These are phyloP conservation scores for Hoplodrina ambigua DNA, from an alignment of 2,888 invertebrate species.

Conservation along the genomic window DNA sequence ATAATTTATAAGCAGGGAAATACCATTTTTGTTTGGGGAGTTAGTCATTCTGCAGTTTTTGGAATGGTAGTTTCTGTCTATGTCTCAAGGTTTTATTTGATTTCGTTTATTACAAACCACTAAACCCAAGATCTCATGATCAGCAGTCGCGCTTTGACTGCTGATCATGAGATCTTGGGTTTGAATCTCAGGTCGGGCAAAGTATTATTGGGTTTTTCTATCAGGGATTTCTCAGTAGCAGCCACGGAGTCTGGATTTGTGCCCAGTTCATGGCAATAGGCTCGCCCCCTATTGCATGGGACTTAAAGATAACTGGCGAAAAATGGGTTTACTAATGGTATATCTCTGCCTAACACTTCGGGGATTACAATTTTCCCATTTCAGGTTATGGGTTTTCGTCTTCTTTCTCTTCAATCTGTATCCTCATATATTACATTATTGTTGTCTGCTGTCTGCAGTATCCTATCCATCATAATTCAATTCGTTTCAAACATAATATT, in stretches of 20 bases:
- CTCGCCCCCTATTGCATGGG: too few relatives aligned
- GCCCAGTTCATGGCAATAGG: too few relatives aligned
- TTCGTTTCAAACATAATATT: not conserved
- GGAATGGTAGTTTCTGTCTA: not conserved
- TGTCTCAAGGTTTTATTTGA: not conserved
- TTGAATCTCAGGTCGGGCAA: too few relatives aligned
- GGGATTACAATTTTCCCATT: not conserved
- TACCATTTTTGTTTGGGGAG: not conserved
- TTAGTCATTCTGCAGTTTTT: constrained; percentile 15
- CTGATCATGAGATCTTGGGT: too few relatives aligned
- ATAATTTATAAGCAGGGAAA: constrained; percentile 28
- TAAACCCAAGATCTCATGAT: too few relatives aligned
- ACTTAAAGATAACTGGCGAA: too few relatives aligned
- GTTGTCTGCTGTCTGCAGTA: not conserved
- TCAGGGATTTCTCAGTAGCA: too few relatives aligned
- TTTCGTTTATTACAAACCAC: not conserved
- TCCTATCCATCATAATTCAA: not conserved
- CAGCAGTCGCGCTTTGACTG: too few relatives aligned
- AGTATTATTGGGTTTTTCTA: too few relatives aligned
- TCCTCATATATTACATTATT: not conserved
- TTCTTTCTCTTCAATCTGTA: not conserved
- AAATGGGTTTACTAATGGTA: too few relatives aligned
- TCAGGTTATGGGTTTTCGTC: constrained; percentile 1
- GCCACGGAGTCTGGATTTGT: too few relatives aligned
- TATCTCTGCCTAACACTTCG: too few relatives aligned